These are phyloP conservation scores for Lithophane socia DNA, from an alignment of 2,888 invertebrate species.

Conservation along the genomic window DNA sequence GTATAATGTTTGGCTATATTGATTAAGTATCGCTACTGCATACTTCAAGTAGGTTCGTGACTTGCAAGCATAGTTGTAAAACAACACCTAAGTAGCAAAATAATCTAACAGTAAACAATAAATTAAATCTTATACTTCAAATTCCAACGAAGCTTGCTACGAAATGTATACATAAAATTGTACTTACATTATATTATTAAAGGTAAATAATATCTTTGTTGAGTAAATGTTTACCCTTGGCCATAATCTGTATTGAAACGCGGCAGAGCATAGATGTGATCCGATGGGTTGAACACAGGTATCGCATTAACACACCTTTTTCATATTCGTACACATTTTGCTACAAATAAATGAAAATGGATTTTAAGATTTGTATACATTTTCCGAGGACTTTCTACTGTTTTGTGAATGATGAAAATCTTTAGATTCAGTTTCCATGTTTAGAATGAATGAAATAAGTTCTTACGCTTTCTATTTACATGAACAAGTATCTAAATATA, in stretches of 20 bases:
- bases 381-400: neutral
- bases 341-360: constrained; percentile 49
- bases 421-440: constrained; percentile 11
- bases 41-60: constrained; percentile 2
- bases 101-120: constrained; percentile 10
- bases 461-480: neutral
- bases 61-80: constrained; percentile 23
- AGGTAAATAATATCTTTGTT: constrained; percentile 40
- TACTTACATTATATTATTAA: constrained; percentile 20
- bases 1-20: constrained; percentile 6
- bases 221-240: constrained; percentile 32
- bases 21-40: constrained; percentile 9
- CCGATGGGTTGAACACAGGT: constrained; percentile 57
- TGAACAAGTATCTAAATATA: neutral
- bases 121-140: neutral
- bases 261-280: constrained; percentile 55
- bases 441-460: neutral
- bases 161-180: neutral
- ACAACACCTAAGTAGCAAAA: constrained; percentile 13
- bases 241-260: constrained; percentile 59
- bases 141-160: neutral
- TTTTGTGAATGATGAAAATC: constrained; percentile 20
- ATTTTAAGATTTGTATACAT: constrained; percentile 32
- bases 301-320: constrained; percentile 62
- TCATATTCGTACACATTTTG: constrained; percentile 41